phyloP scores from a whole-genome alignment of 2,888 invertebrate species.

The Myathropa florea region DNA sequence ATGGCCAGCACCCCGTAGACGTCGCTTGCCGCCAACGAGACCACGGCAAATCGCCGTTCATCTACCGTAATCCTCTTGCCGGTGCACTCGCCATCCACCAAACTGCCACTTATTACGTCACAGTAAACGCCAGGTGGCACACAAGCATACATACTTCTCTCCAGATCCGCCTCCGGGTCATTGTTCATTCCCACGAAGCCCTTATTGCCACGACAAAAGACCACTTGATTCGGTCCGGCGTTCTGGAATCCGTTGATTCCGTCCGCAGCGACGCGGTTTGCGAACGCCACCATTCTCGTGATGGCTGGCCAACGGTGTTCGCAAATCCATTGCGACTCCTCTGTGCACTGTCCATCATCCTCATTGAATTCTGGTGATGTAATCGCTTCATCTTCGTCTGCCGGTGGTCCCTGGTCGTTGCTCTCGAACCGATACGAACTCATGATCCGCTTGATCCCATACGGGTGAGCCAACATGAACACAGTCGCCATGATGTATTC shows the following conservation, averaged over 20 bases:
- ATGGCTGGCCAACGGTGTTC: conserved; percentile 91
- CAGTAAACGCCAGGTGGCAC: conserved; percentile 86
- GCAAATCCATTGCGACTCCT: conserved; percentile 88
- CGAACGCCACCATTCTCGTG: conserved; percentile 87
- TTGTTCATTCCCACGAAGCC: conserved; percentile 67
- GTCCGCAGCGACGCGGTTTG: conserved; percentile 84
- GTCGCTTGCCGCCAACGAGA: conserved; percentile 82
- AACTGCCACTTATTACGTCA: conserved; percentile 84
- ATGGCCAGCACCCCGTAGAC: conserved; percentile 86
- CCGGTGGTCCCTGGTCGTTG: conserved; percentile 82
- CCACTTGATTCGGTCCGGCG: conserved; percentile 88
- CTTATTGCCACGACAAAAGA: conserved; percentile 87
- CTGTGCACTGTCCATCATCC: conserved; percentile 85
- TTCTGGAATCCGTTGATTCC: conserved; percentile 87
- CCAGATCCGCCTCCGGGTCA: conserved; percentile 40
- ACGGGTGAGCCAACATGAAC: conserved; percentile 89
- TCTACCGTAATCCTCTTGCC: conserved; percentile 85
- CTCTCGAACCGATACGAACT: conserved; percentile 88
- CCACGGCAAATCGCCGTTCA: conserved; percentile 82
- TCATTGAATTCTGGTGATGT: conserved; percentile 83
- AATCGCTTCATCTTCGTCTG: conserved; percentile 81
- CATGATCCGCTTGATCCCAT: conserved; percentile 89
- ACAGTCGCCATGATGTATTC: conserved; percentile 81
- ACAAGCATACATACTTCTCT: conserved; percentile 75
- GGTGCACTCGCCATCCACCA: conserved; percentile 82